Percentiles rank a stretch among this genome's conserved stretches.
These are phyloP conservation scores for Yponomeuta evonymella DNA, from an alignment of 2,888 invertebrate genomes.

Conservation along the genomic window DNA sequence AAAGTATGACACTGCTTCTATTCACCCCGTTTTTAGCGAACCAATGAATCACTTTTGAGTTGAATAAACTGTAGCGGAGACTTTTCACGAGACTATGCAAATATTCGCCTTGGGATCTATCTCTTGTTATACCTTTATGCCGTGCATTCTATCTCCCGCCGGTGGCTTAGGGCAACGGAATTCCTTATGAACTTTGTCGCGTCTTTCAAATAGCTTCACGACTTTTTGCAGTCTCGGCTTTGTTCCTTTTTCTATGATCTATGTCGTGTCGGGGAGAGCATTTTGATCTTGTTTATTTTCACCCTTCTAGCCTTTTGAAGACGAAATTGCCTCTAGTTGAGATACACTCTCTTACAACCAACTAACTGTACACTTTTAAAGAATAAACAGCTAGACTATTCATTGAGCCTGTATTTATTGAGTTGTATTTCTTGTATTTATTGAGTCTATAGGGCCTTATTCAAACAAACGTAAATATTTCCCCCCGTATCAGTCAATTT, in stretches of 20 bases:
- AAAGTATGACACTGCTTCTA: neutral
- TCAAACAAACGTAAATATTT: neutral
- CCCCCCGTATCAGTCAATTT: neutral
- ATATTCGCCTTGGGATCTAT: neutral
- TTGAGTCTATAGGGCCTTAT: neutral
- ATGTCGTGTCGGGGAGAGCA: neutral
- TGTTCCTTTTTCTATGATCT: conserved; percentile 10
- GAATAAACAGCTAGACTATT: neutral
- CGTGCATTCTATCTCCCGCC: conserved; percentile 9
- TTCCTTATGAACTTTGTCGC: conserved; percentile 8
- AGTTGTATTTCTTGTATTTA: neutral
- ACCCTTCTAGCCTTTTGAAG: neutral
- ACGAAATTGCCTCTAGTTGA: neutral
- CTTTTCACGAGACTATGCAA: neutral
- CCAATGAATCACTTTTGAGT: neutral
- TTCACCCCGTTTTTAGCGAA: neutral
- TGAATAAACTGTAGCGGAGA: neutral
- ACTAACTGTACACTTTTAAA: neutral
- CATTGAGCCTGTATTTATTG: neutral
- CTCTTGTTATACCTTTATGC: conserved; percentile 6
- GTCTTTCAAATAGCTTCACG: conserved; percentile 12
- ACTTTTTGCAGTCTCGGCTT: conserved; percentile 5
- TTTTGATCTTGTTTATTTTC: conserved; percentile 1
- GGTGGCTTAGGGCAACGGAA: conserved; percentile 8
- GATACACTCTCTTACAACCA: neutral